phyloP scores from a whole-genome alignment of 2,797 vertebrate species.

The Linurgus olivaceus region DNA sequence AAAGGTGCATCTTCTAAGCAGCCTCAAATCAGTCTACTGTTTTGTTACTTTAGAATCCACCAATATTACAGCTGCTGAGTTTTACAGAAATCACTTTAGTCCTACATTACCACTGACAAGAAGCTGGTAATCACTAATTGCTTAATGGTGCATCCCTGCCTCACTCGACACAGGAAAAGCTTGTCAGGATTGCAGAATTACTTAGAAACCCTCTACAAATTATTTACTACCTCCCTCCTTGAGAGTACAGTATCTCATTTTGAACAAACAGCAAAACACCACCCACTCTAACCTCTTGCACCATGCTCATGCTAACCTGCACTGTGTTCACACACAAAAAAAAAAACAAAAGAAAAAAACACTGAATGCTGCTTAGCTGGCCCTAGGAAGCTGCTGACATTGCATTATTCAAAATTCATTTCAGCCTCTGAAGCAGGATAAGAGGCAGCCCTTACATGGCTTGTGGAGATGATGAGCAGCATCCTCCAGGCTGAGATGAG shows the following conservation, averaged over 20 bases:
- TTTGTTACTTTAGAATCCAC: background rate
- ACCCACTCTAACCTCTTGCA: background rate
- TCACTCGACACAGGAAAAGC: background rate
- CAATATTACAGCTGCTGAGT: background rate
- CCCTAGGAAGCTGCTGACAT: background rate
- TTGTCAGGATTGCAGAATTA: background rate
- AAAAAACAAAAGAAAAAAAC: background rate
- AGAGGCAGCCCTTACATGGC: slow-evolving; percentile 76
- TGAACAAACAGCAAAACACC: background rate
- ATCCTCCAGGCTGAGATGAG: slow-evolving; percentile 95
- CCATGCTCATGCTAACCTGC: rapidly evolving
- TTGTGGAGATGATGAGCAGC: slow-evolving; percentile 91
- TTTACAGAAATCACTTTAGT: background rate
- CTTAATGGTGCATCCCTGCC: background rate
- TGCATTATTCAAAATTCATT: background rate
- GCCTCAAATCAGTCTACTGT: background rate
- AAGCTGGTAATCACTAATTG: background rate
- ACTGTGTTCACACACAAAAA: background rate
- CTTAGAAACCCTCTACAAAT: background rate
- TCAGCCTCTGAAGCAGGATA: background rate
- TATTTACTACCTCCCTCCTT: background rate
- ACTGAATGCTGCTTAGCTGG: background rate
- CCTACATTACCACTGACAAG: background rate
- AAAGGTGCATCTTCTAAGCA: background rate
- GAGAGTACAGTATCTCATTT: background rate